Evolutionary conservation across 2,113 vertebrate genomes (phyloP).

Genomic region (Lophochroa leadbeateri): DNA sequence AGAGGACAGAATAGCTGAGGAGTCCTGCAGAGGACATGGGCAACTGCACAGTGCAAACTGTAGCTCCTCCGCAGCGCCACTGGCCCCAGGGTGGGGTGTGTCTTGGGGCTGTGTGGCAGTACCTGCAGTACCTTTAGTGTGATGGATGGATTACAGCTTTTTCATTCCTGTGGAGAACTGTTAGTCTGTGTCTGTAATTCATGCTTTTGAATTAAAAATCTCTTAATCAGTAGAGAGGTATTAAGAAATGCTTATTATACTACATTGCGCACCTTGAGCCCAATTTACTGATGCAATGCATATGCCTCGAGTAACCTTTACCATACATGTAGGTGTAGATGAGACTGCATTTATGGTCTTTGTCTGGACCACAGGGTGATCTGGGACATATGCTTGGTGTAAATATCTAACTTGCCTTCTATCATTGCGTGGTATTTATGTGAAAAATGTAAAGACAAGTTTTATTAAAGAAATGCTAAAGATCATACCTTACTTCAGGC

Average conservation of each 20-base stretch:
- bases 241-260: neutral
- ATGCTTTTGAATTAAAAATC: neutral
- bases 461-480: neutral
- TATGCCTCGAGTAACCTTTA: neutral
- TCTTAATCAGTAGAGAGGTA: neutral
- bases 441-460: rapidly evolving
- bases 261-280: rapidly evolving
- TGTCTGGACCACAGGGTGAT: neutral
- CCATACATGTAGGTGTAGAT: rapidly evolving
- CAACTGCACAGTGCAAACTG: rapidly evolving
- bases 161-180: neutral
- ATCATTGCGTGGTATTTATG: rapidly evolving
- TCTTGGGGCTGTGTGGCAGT: neutral
- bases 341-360: neutral
- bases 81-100: too few relatives aligned
- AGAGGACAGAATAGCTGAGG: neutral
- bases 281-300: rapidly evolving
- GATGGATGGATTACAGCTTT: neutral
- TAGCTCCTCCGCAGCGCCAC: neutral
- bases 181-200: neutral
- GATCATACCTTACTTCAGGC: neutral
- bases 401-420: neutral
- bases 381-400: neutral
- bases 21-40: neutral
- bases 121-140: too few relatives aligned